Evolutionary conservation across 2,888 invertebrate species (phyloP).

Genomic region (Ceriagrion tenellum): DNA sequence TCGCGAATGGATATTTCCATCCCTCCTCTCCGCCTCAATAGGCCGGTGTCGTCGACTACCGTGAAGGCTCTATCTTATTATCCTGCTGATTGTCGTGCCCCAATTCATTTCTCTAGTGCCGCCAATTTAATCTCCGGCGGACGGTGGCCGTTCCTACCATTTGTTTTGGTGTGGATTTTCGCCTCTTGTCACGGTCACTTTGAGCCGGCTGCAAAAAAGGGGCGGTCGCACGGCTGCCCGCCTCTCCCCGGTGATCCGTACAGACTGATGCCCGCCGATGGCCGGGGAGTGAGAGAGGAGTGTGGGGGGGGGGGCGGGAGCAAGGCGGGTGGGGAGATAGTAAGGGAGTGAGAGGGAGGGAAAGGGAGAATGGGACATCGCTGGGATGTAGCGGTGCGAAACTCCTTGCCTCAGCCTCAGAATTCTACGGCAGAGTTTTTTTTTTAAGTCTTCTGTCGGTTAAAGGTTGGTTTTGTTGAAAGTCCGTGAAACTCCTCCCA

Average conservation of each 20-base stretch:
- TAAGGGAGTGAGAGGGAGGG: too few relatives aligned
- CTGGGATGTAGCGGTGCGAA: background rate
- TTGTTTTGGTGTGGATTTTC: slow-evolving; percentile 25
- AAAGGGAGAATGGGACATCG: background rate
- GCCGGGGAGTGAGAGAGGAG: background rate
- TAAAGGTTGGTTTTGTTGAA: too few relatives aligned
- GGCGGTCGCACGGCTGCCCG: background rate
- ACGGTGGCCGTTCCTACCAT: background rate
- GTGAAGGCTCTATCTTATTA: slow-evolving; percentile 13
- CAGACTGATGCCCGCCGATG: too few relatives aligned
- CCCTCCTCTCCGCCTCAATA: background rate
- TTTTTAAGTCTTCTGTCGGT: too few relatives aligned
- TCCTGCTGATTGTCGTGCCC: background rate
- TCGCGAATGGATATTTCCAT: background rate
- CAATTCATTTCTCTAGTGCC: slow-evolving; percentile 13
- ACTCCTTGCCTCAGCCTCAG: too few relatives aligned
- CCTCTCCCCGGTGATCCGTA: background rate
- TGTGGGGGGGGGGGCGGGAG: background rate
- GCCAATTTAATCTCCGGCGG: slow-evolving; percentile 1
- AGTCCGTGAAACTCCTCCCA: too few relatives aligned
- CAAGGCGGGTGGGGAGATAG: background rate
- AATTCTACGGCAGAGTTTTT: too few relatives aligned
- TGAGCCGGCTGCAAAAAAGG: background rate
- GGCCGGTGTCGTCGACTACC: background rate
- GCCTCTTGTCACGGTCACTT: slow-evolving; percentile 28